Base-by-base conservation (phyloP, 2,113 vertebrate species). In the Oncorhynchus keta region DNA sequence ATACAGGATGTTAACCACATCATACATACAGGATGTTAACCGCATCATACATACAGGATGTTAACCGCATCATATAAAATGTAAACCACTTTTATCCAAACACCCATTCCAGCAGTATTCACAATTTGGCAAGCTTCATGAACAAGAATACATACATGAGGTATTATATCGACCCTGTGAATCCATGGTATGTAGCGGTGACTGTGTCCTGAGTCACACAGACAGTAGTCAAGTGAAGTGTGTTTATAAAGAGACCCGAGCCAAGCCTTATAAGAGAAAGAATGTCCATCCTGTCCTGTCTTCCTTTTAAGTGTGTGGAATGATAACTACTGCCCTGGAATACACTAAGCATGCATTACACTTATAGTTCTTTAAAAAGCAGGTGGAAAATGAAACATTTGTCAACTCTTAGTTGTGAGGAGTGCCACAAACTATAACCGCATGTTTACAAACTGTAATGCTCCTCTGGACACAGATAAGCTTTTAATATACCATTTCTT, bases 291-390 rank as follows among this genome's bases (percentile, higher is more conserved):
- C 76, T 71, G 68, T 81, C 64, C 76, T 70, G 48, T 16, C 71
- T 83, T 88, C 90, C 88, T 91, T 90, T 85, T 92, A 91, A 83
- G 90, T 82, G 75, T 64, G 68, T 90, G 85, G 64, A 84, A 87
- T 91, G 84, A 78, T 66, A 82, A 73, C 68, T 57, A 73, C 84
- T 71, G 24, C 57, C 26, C 66, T 73, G 18, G 32, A 77, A 64
- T 48, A 72, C 48, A 64, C 59, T 61, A 48, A 62, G 59, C 59
- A 11, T 26, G 16, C 6, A 2, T 69, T 70, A 18, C 72, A 70
- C 79, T 81, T 61, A 18, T 74, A 39, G 78, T 64, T 51, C 84
- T 86, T 82, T 88, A 83, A 87, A 92, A 90, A 78, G 55, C 77
- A 73, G 61, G 70, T 70, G 74, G 49, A 30, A 70, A 72, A 73